Evolutionary conservation across 2,113 vertebrate genomes (phyloP), one percentile per base, ranked within the genome.

Genomic region (Pachypanchax playfairii): DNA sequence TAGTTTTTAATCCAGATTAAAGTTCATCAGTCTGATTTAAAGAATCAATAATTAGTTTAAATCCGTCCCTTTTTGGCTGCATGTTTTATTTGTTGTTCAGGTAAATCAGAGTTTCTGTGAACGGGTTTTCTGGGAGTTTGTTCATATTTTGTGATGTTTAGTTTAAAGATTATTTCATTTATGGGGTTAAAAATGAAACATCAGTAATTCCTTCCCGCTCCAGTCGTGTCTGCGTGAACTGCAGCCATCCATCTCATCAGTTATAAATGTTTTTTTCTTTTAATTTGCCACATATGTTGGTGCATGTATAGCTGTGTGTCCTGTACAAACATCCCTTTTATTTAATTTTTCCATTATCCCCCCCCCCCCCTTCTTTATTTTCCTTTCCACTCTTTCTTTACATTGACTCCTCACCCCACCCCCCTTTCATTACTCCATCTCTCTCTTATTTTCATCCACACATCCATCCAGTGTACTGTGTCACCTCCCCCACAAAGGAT

Each of bases 401-500:
- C 43, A n/a, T n/a, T n/a, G n/a, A n/a, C 15, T 17, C 36, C 20
- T 15, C 26, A 28, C 25, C 53, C 0, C 6, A 12, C 25, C 47
- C 8, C 17, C 10, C 2, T 20, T 25, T 26, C 35, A 48, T 55
- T 17, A 11, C 41, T 56, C 89, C 92, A 91, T 75, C 92, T 90
- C 90, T 82, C 70, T 84, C 90, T 65, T 67, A 84, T 73, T 92
- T 91, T 89, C 85, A 41, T 44, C 49, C 12, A 26, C 77, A 58
- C 71, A 54, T 70, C 58, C 84, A 91, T 85, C 92, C 93, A 98
- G 96, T 98, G 90, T 98, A 98, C 91, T 98, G 96, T 95, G 92
- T 98, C 90, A 98, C 96, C 73, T 96, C 96, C 86, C 92, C 95
- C 88, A 88, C 93, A 93, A 96, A 95, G 94, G 96, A 98, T 66